phyloP scores from a whole-genome alignment of 2,888 invertebrate species.

The Myathropa florea region DNA sequence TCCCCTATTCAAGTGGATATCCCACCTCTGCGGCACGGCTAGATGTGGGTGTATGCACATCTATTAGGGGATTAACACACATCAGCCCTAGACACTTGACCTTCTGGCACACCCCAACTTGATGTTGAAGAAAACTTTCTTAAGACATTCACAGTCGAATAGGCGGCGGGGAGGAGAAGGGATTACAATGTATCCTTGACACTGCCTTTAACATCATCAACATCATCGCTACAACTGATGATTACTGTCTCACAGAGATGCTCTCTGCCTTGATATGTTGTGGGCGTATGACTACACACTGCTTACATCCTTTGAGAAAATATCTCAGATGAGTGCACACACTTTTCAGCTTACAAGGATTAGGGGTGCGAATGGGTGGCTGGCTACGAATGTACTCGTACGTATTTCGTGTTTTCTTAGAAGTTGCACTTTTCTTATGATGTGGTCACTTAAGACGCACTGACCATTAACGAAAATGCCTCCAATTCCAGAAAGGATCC shows the following conservation, averaged over 20 bases:
- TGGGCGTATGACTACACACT: constrained; percentile 15
- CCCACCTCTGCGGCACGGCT: constrained; percentile 27
- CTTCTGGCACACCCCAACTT: constrained; percentile 46
- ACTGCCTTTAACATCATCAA: constrained; percentile 54
- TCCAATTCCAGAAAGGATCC: constrained; percentile 8
- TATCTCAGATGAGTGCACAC: constrained; percentile 58
- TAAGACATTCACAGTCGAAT: constrained; percentile 49
- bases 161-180: constrained; percentile 39
- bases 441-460: constrained; percentile 67
- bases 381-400: background rate
- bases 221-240: constrained; percentile 52
- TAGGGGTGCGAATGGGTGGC: constrained; percentile 26
- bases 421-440: constrained; percentile 67
- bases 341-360: constrained; percentile 44
- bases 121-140: constrained; percentile 48
- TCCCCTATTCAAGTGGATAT: constrained; percentile 59
- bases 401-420: constrained; percentile 43
- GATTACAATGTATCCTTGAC: constrained; percentile 66
- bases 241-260: constrained; percentile 57
- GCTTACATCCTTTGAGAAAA: constrained; percentile 19
- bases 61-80: constrained; percentile 63
- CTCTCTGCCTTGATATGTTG: constrained; percentile 14
- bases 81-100: constrained; percentile 65
- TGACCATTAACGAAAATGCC: constrained; percentile 64
- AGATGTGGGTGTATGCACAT: background rate